A percentile compares a stretch with the other conserved stretches of the same genome.
Conservation (phyloP, 2,888 invertebrate genomes). For the Sphaerophoria taeniata region DNA sequence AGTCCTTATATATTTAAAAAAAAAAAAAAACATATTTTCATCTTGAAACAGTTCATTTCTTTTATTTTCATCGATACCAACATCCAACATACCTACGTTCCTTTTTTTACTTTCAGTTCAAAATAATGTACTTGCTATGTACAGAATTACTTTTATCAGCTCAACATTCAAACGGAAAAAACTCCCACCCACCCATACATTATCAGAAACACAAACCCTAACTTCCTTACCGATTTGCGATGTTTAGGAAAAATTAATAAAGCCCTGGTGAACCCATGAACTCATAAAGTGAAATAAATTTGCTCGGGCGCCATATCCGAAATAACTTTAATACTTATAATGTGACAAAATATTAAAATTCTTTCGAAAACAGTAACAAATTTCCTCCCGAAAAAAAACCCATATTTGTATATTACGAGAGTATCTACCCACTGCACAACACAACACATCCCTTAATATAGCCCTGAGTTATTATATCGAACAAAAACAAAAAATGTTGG, state of each 20-base stretch:
- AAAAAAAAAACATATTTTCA: no score
- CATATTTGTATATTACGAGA: background rate
- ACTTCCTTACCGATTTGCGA: background rate
- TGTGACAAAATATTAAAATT: slow-evolving; percentile 70
- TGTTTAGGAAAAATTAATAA: slow-evolving; percentile 52
- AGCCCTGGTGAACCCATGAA: slow-evolving; percentile 58
- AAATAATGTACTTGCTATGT: no score
- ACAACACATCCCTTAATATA: slow-evolving; percentile 19
- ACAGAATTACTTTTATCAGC: no score
- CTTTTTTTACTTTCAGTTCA: no score
- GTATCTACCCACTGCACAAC: background rate
- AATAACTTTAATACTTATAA: slow-evolving; percentile 69
- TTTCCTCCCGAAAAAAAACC: background rate
- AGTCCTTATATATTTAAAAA: no score
- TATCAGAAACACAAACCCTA: background rate
- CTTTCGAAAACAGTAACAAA: slow-evolving; percentile 49
- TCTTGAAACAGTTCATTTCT: no score
- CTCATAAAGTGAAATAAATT: slow-evolving; percentile 69
- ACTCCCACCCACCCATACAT: background rate
- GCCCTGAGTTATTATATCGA: background rate
- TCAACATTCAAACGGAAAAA: no score
- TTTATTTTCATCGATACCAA: no score
- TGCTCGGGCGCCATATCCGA: slow-evolving; percentile 32
- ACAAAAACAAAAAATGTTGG: slow-evolving; percentile 29
- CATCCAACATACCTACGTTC: no score